Conservation (phyloP, 2,797 vertebrate species). For the Mallotus villosus region DNA sequence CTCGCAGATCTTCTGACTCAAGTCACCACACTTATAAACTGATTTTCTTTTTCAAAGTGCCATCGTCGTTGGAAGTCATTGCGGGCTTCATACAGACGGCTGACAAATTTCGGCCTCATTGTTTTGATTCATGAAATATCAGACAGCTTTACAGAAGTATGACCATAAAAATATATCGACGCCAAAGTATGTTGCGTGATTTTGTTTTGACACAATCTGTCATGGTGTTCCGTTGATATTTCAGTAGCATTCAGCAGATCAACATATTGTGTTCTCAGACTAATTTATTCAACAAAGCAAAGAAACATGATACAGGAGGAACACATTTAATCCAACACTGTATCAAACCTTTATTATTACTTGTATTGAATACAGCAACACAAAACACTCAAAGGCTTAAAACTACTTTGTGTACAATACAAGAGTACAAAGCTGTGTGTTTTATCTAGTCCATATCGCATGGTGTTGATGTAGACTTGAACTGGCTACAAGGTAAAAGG, state of each 20-base stretch:
- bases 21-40: constrained; percentile 38
- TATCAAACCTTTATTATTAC: neutral
- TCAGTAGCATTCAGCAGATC: neutral
- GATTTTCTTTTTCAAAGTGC: constrained; percentile 42
- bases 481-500: too few relatives aligned
- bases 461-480: neutral
- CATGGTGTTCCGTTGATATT: neutral
- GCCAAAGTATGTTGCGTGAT: neutral
- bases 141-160: neutral
- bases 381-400: neutral
- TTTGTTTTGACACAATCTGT: neutral
- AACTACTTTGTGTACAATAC: too few relatives aligned
- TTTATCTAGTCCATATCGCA: too few relatives aligned
- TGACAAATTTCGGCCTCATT: constrained; percentile 22
- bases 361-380: neutral
- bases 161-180: neutral
- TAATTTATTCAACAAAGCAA: neutral
- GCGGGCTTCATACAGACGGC: constrained; percentile 30
- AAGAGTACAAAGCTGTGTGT: too few relatives aligned
- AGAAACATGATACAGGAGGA: too few relatives aligned
- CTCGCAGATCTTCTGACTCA: constrained; percentile 52
- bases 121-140: neutral
- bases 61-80: constrained; percentile 7
- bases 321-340: neutral
- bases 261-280: neutral